Percentiles rank a stretch among this genome's conserved stretches.
Conservation (phyloP, 2,797 vertebrate genomes). For the Lateolabrax maculatus region DNA sequence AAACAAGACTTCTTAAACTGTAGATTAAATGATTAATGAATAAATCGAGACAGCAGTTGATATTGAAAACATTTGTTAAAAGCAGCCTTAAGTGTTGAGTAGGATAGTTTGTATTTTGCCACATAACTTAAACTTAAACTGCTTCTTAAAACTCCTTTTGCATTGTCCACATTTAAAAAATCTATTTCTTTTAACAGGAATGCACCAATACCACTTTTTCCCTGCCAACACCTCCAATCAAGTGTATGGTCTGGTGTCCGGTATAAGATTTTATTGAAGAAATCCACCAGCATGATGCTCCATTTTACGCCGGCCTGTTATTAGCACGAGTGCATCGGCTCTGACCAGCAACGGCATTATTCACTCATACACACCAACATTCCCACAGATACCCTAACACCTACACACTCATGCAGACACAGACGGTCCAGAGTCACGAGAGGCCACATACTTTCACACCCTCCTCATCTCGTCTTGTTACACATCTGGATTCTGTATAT, state of each 20-base stretch:
- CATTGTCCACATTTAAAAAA: neutral
- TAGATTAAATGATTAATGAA: neutral
- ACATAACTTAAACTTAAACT: neutral
- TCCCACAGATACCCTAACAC: constrained; percentile 20
- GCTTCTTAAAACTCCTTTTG: neutral
- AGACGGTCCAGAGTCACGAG: constrained; percentile 58
- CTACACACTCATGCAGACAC: constrained; percentile 28
- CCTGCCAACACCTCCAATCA: neutral
- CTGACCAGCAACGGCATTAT: constrained; percentile 9
- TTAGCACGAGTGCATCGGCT: neutral
- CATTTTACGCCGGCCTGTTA: neutral
- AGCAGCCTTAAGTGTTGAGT: neutral
- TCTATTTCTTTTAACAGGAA: neutral
- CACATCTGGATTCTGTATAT: constrained; percentile 85
- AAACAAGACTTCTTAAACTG: neutral
- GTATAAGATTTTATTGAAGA: neutral
- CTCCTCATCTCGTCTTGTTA: constrained; percentile 77
- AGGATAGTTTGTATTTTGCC: neutral
- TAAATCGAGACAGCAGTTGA: neutral
- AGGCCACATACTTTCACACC: constrained; percentile 79
- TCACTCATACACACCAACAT: constrained; percentile 20
- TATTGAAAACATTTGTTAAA: neutral
- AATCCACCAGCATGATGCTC: neutral
- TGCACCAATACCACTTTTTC: neutral
- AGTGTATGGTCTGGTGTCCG: neutral